Conservation (phyloP, 2,888 invertebrate genomes). For the Rhagonycha fulva region DNA sequence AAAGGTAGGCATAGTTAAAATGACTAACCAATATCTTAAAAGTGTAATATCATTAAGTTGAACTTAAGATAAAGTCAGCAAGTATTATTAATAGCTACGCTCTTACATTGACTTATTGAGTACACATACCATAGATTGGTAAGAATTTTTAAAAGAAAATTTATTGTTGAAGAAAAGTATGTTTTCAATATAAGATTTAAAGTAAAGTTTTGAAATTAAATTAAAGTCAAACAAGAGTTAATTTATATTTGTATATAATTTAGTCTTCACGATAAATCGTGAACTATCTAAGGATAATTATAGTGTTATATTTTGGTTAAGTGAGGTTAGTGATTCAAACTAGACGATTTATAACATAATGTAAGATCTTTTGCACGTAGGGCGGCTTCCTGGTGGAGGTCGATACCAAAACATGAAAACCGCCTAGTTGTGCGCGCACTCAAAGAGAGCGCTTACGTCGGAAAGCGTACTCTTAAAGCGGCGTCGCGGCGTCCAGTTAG, state of each 20-base stretch:
- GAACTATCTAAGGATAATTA: neutral
- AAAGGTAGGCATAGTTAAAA: neutral
- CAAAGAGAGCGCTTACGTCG: slow-evolving; percentile 16
- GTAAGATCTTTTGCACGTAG: slow-evolving; percentile 15
- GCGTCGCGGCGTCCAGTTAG: slow-evolving; percentile 26
- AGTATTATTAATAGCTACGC: neutral
- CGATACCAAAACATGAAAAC: slow-evolving; percentile 25
- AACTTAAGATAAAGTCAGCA: neutral
- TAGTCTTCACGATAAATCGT: neutral
- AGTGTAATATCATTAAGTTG: neutral
- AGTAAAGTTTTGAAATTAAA: neutral
- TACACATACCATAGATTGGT: neutral
- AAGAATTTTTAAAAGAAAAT: neutral
- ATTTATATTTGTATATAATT: neutral
- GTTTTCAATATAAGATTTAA: neutral
- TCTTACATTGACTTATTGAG: neutral
- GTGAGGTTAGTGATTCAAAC: neutral
- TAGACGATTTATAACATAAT: neutral
- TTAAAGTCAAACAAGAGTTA: neutral
- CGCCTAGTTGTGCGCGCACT: slow-evolving; percentile 24
- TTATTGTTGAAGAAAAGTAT: neutral
- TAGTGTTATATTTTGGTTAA: neutral
- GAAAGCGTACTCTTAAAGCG: slow-evolving; percentile 18
- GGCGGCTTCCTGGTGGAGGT: slow-evolving; percentile 24
- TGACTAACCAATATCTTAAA: neutral